Conservation (phyloP, 2,888 invertebrate species). For the Eupithecia pulchellata region DNA sequence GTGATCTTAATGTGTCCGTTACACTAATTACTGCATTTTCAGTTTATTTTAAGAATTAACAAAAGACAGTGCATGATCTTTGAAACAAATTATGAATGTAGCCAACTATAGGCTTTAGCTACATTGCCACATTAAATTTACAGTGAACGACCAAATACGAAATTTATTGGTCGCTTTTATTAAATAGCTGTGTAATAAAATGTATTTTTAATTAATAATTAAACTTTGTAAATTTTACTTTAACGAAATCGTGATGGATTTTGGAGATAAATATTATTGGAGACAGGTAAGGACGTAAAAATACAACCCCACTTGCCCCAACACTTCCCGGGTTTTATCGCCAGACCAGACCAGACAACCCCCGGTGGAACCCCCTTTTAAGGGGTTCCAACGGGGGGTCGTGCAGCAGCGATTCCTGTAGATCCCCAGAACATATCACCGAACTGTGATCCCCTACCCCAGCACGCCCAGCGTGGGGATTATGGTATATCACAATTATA, state of each 20-base stretch:
- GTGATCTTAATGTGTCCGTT: background rate
- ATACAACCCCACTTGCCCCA: too few species aligned
- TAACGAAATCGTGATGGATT: background rate
- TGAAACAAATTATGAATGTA: background rate
- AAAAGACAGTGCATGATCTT: background rate
- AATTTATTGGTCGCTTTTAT: background rate
- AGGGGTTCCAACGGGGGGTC: background rate
- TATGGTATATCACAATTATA: too few species aligned
- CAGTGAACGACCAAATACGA: background rate
- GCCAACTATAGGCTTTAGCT: background rate
- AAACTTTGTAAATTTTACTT: background rate
- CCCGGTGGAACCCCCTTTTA: too few species aligned
- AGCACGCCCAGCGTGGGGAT: background rate
- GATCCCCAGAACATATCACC: background rate
- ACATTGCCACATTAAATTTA: background rate
- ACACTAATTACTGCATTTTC: background rate
- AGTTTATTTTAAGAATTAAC: background rate
- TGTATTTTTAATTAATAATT: background rate
- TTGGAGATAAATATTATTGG: conserved; percentile 17
- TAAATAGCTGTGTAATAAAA: background rate
- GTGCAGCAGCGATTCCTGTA: background rate
- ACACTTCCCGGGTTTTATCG: too few species aligned
- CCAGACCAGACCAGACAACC: too few species aligned
- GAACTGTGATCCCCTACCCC: background rate
- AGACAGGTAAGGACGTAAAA: conserved; percentile 18